Evolutionary conservation across 1,140 invertebrate genomes (phyloP).

Genomic region (Leguminivora glycinivorella): DNA sequence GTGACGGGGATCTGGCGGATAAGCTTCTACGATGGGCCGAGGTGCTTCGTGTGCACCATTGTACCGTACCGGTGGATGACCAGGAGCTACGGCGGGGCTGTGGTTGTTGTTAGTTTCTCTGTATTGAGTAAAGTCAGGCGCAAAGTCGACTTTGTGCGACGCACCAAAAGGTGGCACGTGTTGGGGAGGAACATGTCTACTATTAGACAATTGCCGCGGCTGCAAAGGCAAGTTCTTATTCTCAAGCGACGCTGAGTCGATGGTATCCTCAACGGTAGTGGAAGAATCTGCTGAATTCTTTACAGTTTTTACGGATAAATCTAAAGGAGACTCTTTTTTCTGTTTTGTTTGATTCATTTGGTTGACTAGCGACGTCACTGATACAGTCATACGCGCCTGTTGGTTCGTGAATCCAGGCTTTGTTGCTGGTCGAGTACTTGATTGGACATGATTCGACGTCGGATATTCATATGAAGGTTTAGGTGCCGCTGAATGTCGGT

Average conservation of each 20-base stretch:
- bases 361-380: conserved; percentile 73
- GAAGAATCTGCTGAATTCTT: conserved; percentile 92
- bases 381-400: conserved; percentile 72
- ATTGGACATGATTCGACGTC: conserved; percentile 59
- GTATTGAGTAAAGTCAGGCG: conserved; percentile 82
- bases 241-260: conserved; percentile 68
- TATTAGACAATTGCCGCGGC: conserved; percentile 52
- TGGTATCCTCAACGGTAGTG: conserved; percentile 85
- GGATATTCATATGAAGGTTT: conserved; percentile 67
- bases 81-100: conserved; percentile 39
- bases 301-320: conserved; percentile 91
- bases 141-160: conserved; percentile 85
- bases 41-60: conserved; percentile 57
- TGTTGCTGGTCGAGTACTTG: conserved; percentile 56
- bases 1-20: conserved; percentile 62
- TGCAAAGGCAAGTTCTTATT: conserved; percentile 63
- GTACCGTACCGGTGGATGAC: conserved; percentile 48
- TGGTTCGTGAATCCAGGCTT: conserved; percentile 67
- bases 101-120: conserved; percentile 57
- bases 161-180: conserved; percentile 53
- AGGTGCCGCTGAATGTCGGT: conserved; percentile 54
- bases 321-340: conserved; percentile 88
- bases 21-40: conserved; percentile 47
- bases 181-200: conserved; percentile 43
- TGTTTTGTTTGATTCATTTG: conserved; percentile 75